Base-by-base conservation (phyloP, 2,113 vertebrate genomes). In the Rhabdornis inornatus region DNA sequence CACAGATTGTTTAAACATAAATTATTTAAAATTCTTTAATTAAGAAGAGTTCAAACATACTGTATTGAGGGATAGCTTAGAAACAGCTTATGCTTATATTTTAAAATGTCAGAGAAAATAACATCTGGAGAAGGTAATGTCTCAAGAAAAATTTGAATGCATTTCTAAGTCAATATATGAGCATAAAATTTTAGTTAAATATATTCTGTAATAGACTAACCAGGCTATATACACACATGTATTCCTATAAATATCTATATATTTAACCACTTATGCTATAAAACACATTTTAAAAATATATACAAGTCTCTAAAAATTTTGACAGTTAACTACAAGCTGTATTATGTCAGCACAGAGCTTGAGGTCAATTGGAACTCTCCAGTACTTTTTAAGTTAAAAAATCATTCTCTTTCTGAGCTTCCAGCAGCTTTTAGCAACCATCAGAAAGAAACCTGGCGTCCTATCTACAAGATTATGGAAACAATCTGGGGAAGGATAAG, bases 241-340 rank as follows among this genome's bases (percentile, higher is more conserved):
- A 56, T 71, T 83, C 17, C 52, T 75, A 66, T 75, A 78, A 89
- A 95, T 68, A 40, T 9, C 56, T 79, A 7, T 64, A 55, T 71
- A 89, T 84, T 75, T 94, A 76, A 19, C 44, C 57, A 60, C 77
- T 78, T 84, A n/a, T 15, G 11, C 31, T 45, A 78, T 89, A 91
- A 97, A 96, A 88, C 91, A 94, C 60, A 57, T 92, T 71, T 95
- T 64, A 49, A 89, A 97, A 91, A 53, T 78, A 66, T 64, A 52
- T 91, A 47, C n/a, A 89, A 84, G 24, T 44, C 80, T 78, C 69
- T 64, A 60, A 93, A 91, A 83, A 19, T 49, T 65, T 94, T 87
- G 17, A 60, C 35, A 82, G 83, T 42, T 89, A 89, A 81, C 42
- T 75, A 49, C 52, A 91, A 56, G 35, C 49, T 94, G 69, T 25